Evolutionary conservation across 2,888 invertebrate species (phyloP).

Genomic region (Hemaris fuciformis): DNA sequence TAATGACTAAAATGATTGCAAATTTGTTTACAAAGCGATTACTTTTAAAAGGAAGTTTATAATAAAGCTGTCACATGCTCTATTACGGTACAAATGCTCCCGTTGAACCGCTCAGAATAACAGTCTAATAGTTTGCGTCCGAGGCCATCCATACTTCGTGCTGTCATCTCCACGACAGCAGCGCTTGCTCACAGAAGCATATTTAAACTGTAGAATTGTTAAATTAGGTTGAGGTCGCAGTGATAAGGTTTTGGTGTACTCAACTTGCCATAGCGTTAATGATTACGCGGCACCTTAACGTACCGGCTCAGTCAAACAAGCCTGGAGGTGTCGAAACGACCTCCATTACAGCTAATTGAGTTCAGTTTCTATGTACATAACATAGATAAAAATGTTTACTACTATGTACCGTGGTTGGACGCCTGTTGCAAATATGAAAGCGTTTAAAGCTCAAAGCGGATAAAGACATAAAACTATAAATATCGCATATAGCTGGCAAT

Average conservation of each 20-base stretch:
- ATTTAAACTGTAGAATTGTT: background rate
- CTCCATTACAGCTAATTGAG: conserved; percentile 40
- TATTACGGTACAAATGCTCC: conserved; percentile 2
- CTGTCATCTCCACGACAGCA: background rate
- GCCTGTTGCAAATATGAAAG: background rate
- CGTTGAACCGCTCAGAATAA: background rate
- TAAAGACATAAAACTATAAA: background rate
- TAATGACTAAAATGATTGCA: background rate
- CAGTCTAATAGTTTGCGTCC: background rate
- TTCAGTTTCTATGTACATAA: conserved; percentile 28
- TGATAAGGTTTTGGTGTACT: conserved; percentile 18
- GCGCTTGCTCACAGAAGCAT: background rate
- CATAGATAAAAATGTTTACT: conserved; percentile 11
- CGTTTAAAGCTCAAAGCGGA: background rate
- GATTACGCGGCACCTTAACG: conserved; percentile 36
- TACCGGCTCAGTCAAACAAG: conserved; percentile 32
- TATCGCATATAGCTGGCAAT: background rate
- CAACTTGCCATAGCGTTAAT: conserved; percentile 28
- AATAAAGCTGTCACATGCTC: background rate
- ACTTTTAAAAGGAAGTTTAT: background rate
- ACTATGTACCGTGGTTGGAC: background rate
- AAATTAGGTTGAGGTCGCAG: background rate
- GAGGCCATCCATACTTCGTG: background rate
- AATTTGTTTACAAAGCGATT: background rate
- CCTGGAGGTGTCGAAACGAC: conserved; percentile 40